Conservation (phyloP, 2,113 vertebrate species). For the Solea senegalensis region DNA sequence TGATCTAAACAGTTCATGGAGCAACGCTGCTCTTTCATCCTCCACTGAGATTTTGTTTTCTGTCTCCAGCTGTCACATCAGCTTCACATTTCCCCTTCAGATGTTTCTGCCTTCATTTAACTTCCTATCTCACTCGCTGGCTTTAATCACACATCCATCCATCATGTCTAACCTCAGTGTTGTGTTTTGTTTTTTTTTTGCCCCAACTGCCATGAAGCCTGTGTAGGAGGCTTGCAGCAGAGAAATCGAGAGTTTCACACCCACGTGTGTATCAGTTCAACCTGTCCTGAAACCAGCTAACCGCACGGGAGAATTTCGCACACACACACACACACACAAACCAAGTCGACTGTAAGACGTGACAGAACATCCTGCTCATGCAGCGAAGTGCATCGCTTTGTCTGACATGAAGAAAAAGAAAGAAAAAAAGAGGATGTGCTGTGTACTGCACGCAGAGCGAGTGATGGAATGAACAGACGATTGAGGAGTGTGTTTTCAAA, state of each 20-base stretch:
- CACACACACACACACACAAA: constrained; percentile 34
- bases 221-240: constrained; percentile 46
- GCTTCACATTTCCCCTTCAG: background rate
- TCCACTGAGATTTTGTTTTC: constrained; percentile 30
- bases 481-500: constrained; percentile 53
- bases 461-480: constrained; percentile 39
- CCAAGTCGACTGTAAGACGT: constrained; percentile 41
- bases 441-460: constrained; percentile 28
- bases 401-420: constrained; percentile 16
- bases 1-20: constrained; percentile 64
- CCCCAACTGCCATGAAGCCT: constrained; percentile 15
- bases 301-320: constrained; percentile 58
- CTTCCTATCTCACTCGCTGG: constrained; percentile 3
- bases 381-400: constrained; percentile 22
- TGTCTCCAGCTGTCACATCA: constrained; percentile 9
- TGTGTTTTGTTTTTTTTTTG: constrained; percentile 11
- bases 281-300: constrained; percentile 67
- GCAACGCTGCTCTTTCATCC: constrained; percentile 39
- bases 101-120: constrained; percentile 7
- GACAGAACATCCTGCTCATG: constrained; percentile 69
- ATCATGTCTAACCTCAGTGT: background rate
- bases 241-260: constrained; percentile 53
- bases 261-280: constrained; percentile 54
- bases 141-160: background rate
- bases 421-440: constrained; percentile 56